Evolutionary conservation across 2,797 vertebrate species (phyloP).

Genomic region (Sebastes iracundus): DNA sequence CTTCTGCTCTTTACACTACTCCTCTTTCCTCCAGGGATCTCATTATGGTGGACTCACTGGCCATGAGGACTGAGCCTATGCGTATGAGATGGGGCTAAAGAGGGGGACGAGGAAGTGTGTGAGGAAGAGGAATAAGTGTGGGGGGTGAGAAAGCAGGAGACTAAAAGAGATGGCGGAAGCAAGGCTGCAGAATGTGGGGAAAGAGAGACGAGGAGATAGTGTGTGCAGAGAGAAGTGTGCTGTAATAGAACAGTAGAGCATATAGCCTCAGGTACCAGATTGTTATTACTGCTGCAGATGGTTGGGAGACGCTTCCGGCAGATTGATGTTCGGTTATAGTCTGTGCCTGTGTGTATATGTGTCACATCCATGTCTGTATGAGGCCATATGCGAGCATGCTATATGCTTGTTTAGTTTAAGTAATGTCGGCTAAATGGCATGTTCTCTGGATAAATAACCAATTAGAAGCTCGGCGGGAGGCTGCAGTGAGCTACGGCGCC

Average conservation of each 20-base stretch:
- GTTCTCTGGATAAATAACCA: constrained; percentile 70
- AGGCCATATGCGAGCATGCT: constrained; percentile 38
- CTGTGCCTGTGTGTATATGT: constrained; percentile 21
- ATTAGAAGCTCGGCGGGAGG: constrained; percentile 51
- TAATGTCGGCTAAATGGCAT: constrained; percentile 63
- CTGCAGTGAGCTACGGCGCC: constrained; percentile 33
- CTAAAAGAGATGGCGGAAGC: neutral
- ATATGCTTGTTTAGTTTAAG: constrained; percentile 62
- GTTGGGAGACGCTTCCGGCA: constrained; percentile 58
- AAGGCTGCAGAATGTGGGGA: constrained; percentile 5
- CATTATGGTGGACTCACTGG: constrained; percentile 69
- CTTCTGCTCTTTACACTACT: constrained; percentile 37
- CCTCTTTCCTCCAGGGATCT: constrained; percentile 71
- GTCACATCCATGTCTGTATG: constrained; percentile 37
- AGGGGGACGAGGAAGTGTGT: constrained; percentile 21
- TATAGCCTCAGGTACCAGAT: constrained; percentile 65
- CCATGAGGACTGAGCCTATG: constrained; percentile 40
- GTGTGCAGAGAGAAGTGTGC: constrained; percentile 34
- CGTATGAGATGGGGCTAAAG: constrained; percentile 40
- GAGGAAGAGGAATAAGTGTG: neutral
- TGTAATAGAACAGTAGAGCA: constrained; percentile 53
- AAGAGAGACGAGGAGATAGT: constrained; percentile 7
- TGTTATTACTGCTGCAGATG: constrained; percentile 76
- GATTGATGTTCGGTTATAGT: constrained; percentile 70
- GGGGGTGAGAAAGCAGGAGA: neutral